Evolutionary conservation across 2,888 invertebrate species (phyloP), one percentile per base, ranked within the genome.

Genomic region (Macrophya annulata): DNA sequence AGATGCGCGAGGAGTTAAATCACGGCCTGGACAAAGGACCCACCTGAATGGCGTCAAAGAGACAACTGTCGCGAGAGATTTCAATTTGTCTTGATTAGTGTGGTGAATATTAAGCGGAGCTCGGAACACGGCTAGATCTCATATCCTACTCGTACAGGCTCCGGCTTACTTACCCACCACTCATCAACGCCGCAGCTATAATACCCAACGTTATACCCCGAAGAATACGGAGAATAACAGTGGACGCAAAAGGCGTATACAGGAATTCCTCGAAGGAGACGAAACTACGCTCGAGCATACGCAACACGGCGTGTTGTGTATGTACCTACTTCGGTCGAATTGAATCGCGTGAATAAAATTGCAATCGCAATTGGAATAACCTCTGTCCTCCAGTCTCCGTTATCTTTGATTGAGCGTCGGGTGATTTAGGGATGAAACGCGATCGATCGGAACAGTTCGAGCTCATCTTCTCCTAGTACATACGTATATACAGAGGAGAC

Each of bases 1-100:
- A 89, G 89, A 89, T 89, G 89, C 89, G 88, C 88, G 88, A 87
- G 89, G 87, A 88, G 87, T 89, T 88, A 88, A 89, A 89, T 89
- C 89, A 89, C 88, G 87, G 87, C 85, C 88, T 87, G 86, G 88
- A 89, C 88, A 85, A 87, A 87, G 83, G 82, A 86, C 85, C 74
- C 88, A 87, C 87, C 84, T 83, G 83, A 83, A 83, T 83, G 48
- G 83, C 83, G 48, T 83, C 83, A 83, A 83, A 83, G 83, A 83
- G 83, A 83, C 83, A 83, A 83, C 83, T 83, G 83, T 83, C 83
- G 83, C 83, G 68, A 83, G 83, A 85, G 85, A 85, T 85, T 85
- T 85, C 85, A 85, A 85, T 85, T 85, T 84, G 85, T 85, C 85
- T 85, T 85, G 85, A 85, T 85, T 85, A 85, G 85, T 85, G 85